Evolutionary conservation across 2,113 vertebrate genomes (phyloP).

Genomic region (Meles meles): DNA sequence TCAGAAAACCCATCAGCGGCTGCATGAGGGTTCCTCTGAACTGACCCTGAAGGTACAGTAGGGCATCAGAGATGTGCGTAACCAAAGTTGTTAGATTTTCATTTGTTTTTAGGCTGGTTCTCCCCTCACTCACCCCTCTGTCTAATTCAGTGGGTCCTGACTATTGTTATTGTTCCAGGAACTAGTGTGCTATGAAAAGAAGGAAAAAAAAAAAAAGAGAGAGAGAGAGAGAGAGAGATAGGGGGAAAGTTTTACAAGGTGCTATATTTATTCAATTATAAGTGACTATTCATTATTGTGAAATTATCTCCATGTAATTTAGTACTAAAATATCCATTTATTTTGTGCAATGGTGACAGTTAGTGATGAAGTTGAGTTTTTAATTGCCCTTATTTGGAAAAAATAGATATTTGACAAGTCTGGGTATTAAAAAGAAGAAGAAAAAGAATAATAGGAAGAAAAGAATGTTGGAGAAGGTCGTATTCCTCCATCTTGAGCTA

Average conservation of each 20-base stretch:
- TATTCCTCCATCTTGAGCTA: background rate
- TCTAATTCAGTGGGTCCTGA: background rate
- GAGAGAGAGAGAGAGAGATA: background rate
- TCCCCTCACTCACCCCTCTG: background rate
- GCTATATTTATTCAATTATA: slow-evolving; percentile 8
- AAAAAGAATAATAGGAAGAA: background rate
- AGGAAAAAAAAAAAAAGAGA: background rate
- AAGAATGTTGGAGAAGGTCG: background rate
- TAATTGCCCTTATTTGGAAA: background rate
- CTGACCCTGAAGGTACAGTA: background rate
- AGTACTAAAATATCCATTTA: slow-evolving; percentile 20
- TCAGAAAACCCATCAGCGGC: background rate
- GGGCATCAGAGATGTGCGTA: background rate
- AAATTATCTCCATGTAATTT: slow-evolving; percentile 33
- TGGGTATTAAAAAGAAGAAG: background rate
- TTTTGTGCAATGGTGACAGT: background rate
- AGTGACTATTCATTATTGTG: slow-evolving; percentile 25
- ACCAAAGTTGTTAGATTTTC: background rate
- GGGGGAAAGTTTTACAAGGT: background rate
- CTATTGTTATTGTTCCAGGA: background rate
- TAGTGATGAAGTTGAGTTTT: slow-evolving; percentile 33
- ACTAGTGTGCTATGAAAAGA: background rate
- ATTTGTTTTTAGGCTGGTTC: background rate
- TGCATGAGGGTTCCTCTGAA: background rate
- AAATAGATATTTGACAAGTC: background rate